A percentile compares a stretch with the other conserved stretches of the same genome.
These are phyloP conservation scores for Luffia ferchaultella DNA, from an alignment of 2,888 invertebrate species.

Conservation along the genomic window DNA sequence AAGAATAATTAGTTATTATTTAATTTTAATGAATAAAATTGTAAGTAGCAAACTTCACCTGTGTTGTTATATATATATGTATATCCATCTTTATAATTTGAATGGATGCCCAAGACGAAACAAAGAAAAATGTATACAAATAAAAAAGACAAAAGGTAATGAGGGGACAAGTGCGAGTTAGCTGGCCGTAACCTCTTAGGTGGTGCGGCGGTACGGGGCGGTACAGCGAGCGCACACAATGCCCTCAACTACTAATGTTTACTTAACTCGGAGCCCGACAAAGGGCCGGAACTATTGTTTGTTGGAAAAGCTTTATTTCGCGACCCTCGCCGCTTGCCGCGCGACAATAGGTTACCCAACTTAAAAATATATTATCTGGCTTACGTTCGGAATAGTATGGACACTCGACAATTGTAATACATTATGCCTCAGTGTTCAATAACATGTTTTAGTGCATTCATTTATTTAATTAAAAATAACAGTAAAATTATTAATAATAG, in stretches of 20 bases:
- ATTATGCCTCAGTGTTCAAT: not conserved
- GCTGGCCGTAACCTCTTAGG: slow-evolving; percentile 46
- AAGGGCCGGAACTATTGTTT: slow-evolving; percentile 67
- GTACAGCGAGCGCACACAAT: slow-evolving; percentile 28
- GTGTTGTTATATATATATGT: too few relatives aligned
- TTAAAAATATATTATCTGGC: slow-evolving; percentile 58
- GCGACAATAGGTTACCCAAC: slow-evolving; percentile 64
- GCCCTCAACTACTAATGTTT: slow-evolving; percentile 62
- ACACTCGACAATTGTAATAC: slow-evolving; percentile 2
- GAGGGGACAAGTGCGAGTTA: slow-evolving; percentile 45
- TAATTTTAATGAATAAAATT: too few relatives aligned
- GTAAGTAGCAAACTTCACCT: too few relatives aligned
- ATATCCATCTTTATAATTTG: too few relatives aligned
- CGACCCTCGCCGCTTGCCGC: slow-evolving; percentile 52
- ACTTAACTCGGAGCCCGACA: slow-evolving; percentile 57
- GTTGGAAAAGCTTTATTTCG: slow-evolving; percentile 63
- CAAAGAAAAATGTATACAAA: slow-evolving; percentile 33
- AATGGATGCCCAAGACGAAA: too few relatives aligned
- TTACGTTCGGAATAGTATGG: slow-evolving; percentile 9
- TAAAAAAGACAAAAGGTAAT: slow-evolving; percentile 50
- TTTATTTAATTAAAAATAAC: too few relatives aligned
- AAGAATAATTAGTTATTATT: too few relatives aligned
- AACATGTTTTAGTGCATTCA: too few relatives aligned
- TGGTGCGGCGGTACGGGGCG: slow-evolving; percentile 26
- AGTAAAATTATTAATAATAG: too few relatives aligned